These are phyloP conservation scores for Venustaconcha ellipsiformis DNA, from an alignment of 1,140 invertebrate genomes.

Conservation along the genomic window DNA sequence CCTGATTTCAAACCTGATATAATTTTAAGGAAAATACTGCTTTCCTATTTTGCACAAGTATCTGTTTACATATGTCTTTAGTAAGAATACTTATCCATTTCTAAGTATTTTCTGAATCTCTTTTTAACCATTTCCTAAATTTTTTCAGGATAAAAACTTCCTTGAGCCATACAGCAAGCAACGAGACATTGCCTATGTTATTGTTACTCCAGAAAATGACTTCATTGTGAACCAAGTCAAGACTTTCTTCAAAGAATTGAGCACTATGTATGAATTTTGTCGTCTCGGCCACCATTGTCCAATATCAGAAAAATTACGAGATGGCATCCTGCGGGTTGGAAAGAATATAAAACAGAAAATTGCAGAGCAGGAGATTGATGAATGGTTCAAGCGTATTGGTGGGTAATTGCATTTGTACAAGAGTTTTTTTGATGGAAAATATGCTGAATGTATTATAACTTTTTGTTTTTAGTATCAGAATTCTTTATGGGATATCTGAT, in stretches of 20 bases:
- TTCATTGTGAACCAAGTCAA: slow-evolving; percentile 83
- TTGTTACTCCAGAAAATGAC: slow-evolving; percentile 93
- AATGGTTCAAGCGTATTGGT: slow-evolving; percentile 85
- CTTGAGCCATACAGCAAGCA: slow-evolving; percentile 94
- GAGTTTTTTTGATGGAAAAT: no score
- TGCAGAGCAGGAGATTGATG: slow-evolving; percentile 82
- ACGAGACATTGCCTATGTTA: slow-evolving; percentile 93
- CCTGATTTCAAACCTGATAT: no score
- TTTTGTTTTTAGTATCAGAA: no score
- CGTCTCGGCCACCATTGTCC: slow-evolving; percentile 90
- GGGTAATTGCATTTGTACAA: not conserved
- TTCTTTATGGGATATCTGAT: no score
- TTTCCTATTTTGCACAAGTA: no score
- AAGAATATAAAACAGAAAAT: slow-evolving; percentile 75
- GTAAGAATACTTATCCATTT: no score
- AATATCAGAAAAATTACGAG: slow-evolving; percentile 83
- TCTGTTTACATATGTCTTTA: no score
- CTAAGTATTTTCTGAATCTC: no score
- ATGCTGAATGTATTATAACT: no score
- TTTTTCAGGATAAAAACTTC: slow-evolving; percentile 82
- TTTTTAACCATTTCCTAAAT: not conserved
- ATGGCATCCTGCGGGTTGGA: slow-evolving; percentile 91
- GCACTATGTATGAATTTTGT: slow-evolving; percentile 92
- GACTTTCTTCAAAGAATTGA: slow-evolving; percentile 92
- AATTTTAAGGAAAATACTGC: no score